These are phyloP conservation scores for Brotula barbata DNA, from an alignment of 2,797 vertebrate species.

Conservation along the genomic window DNA sequence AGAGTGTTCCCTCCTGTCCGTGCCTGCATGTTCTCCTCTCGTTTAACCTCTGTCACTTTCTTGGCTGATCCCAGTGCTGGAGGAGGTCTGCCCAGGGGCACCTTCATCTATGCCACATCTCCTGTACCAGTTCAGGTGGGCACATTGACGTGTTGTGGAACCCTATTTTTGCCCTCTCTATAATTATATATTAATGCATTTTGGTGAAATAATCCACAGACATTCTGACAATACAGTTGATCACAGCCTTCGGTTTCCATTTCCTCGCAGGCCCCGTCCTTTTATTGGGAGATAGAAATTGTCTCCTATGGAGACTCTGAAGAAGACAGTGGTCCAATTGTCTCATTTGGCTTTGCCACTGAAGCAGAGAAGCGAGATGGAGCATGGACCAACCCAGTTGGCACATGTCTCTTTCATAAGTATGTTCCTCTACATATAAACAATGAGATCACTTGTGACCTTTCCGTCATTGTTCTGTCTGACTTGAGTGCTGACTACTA, in stretches of 20 bases:
- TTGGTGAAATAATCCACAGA: not conserved
- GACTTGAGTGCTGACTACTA: slow-evolving; percentile 46
- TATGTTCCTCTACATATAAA: slow-evolving; percentile 71
- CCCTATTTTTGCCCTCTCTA: not conserved
- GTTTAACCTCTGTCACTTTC: slow-evolving; percentile 94
- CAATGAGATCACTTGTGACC: slow-evolving; percentile 3
- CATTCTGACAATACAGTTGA: not conserved
- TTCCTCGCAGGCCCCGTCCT: slow-evolving; percentile 88
- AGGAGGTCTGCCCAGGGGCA: slow-evolving; percentile 93
- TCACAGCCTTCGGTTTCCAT: not conserved
- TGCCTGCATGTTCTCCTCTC: slow-evolving; percentile 97
- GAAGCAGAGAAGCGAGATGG: slow-evolving; percentile 97
- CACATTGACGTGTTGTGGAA: not conserved
- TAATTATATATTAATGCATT: not conserved
- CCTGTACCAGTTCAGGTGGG: slow-evolving; percentile 92
- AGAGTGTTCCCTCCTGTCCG: slow-evolving; percentile 95
- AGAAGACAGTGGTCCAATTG: slow-evolving; percentile 96
- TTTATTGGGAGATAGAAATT: slow-evolving; percentile 99
- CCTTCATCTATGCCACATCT: slow-evolving; percentile 96
- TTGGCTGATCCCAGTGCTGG: slow-evolving; percentile 96
- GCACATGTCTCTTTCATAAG: slow-evolving; percentile 99
- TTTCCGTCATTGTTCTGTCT: slow-evolving; percentile 26
- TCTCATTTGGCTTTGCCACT: slow-evolving; percentile 97
- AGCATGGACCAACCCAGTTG: slow-evolving; percentile 99
- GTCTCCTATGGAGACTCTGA: slow-evolving; percentile 98